Conservation (phyloP, 2,113 vertebrate genomes). For the Seriola quinqueradiata region DNA sequence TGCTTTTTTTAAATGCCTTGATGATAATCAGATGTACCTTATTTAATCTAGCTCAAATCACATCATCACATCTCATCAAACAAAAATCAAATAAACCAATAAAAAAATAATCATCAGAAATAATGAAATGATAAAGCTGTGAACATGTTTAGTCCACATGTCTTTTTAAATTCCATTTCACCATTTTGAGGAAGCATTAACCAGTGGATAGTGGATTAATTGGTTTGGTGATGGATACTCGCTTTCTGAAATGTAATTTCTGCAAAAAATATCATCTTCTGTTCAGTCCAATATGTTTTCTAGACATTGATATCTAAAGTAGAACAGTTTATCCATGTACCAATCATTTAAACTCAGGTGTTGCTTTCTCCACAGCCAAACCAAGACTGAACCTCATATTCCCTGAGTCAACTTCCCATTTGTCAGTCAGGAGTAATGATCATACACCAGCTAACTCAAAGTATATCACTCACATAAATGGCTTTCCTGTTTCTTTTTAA, state of each 20-base stretch:
- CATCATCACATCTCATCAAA: background rate
- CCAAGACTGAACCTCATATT: background rate
- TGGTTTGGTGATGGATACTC: background rate
- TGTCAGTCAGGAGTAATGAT: background rate
- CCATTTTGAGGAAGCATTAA: background rate
- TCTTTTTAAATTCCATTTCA: background rate
- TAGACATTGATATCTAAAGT: background rate
- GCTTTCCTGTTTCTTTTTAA: constrained; percentile 17
- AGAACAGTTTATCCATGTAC: background rate
- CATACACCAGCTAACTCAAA: background rate
- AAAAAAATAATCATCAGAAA: background rate
- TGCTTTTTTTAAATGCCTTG: background rate
- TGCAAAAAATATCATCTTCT: background rate
- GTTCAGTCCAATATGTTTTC: background rate
- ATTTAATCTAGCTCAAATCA: background rate
- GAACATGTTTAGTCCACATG: background rate
- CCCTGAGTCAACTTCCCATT: background rate
- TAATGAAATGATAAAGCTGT: too few species aligned
- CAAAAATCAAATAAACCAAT: background rate
- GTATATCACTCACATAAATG: background rate
- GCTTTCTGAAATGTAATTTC: too few species aligned
- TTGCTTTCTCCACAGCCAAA: background rate
- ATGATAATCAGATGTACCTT: too few species aligned
- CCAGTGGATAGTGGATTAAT: background rate
- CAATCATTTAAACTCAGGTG: background rate